Evolutionary conservation across 2,113 vertebrate genomes (phyloP).

Genomic region (Scopus umbretta): DNA sequence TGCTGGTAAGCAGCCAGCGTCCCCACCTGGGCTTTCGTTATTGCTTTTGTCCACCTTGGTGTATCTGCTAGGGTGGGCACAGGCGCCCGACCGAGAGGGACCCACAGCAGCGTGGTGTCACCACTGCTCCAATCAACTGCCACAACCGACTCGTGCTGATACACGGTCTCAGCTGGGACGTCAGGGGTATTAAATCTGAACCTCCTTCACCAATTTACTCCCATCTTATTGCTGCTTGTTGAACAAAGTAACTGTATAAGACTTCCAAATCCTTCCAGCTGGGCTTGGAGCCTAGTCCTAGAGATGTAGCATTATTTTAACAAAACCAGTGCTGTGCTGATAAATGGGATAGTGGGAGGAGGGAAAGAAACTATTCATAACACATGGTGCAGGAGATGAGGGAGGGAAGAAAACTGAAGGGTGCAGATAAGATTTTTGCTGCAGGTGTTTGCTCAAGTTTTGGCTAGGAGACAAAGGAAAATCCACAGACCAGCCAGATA

Average conservation of each 20-base stretch:
- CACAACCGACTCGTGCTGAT: background rate
- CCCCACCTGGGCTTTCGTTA: background rate
- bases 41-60: background rate
- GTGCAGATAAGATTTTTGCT: conserved; percentile 32
- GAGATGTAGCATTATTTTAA: background rate
- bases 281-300: background rate
- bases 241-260: background rate
- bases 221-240: background rate
- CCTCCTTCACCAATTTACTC: background rate
- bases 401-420: conserved; percentile 2
- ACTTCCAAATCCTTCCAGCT: background rate
- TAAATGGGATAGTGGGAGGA: background rate
- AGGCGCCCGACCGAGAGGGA: background rate
- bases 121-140: background rate
- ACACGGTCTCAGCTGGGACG: background rate
- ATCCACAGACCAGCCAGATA: background rate
- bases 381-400: background rate
- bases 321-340: background rate
- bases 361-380: conserved; percentile 5
- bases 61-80: background rate
- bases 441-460: conserved; percentile 19
- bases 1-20: background rate
- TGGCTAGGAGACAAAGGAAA: conserved; percentile 22
- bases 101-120: background rate
- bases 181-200: background rate